Evolutionary conservation across 1,140 invertebrate species (phyloP).

Genomic region (Brachionus plicatilis): DNA sequence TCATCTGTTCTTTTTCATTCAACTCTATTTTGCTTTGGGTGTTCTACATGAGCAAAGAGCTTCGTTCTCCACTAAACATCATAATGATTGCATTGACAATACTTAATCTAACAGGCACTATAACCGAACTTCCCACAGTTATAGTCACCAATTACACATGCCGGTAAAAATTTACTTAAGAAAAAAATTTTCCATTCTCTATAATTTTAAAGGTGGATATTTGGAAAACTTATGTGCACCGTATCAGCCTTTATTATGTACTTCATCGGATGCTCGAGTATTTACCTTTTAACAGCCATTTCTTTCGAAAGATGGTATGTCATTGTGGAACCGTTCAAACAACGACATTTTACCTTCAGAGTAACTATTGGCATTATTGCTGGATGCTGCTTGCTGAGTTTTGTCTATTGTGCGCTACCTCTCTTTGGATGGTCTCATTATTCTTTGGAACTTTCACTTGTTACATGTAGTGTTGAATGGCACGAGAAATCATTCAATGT

Average conservation of each 20-base stretch:
- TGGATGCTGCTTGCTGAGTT: not conserved
- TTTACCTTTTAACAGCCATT: conserved; percentile 19
- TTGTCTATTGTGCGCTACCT: not conserved
- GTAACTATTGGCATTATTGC: not conserved
- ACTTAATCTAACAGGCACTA: conserved; percentile 44
- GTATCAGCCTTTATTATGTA: conserved; percentile 16
- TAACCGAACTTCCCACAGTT: not conserved
- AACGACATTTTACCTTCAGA: conserved; percentile 1
- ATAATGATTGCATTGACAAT: conserved; percentile 45
- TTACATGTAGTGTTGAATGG: conserved; percentile 36
- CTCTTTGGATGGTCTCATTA: conserved; percentile 23
- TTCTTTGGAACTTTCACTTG: not conserved
- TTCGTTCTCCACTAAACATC: conserved; percentile 46
- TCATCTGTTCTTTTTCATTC: not conserved
- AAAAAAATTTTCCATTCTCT: not conserved
- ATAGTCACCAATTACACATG: conserved; percentile 2
- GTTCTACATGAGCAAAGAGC: conserved; percentile 44
- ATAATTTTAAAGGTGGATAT: not conserved
- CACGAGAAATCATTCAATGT: conserved; percentile 8
- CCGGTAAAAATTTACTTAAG: not conserved
- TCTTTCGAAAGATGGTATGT: conserved; percentile 28
- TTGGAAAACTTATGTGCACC: not conserved
- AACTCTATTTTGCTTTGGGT: conserved; percentile 41
- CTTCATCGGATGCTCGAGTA: conserved; percentile 35
- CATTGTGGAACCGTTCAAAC: not conserved